These are phyloP conservation scores for Agrochola macilenta DNA, from an alignment of 2,888 invertebrate genomes.

Conservation along the genomic window DNA sequence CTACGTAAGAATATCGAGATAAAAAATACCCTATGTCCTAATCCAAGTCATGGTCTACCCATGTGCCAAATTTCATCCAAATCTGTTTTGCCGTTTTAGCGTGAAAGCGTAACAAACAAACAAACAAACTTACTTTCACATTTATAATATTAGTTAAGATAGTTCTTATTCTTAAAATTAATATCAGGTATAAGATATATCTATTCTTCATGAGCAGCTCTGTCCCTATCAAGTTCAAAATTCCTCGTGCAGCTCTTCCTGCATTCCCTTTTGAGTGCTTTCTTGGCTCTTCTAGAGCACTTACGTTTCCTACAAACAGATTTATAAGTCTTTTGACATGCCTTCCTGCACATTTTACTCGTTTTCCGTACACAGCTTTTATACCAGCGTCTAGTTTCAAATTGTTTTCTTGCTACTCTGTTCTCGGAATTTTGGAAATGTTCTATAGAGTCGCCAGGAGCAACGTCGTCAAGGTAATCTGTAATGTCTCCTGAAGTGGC, in stretches of 20 bases:
- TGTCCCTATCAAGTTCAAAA: constrained; percentile 37
- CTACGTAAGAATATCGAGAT: no score
- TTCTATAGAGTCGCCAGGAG: neutral
- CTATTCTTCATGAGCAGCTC: constrained; percentile 35
- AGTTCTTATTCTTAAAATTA: neutral
- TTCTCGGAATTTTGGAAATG: constrained; percentile 1
- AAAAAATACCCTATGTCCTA: no score
- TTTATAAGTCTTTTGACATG: constrained; percentile 48
- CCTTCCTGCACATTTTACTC: constrained; percentile 32
- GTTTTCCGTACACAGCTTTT: constrained; percentile 32
- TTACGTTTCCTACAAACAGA: constrained; percentile 36
- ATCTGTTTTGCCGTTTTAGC: no score
- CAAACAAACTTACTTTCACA: no score
- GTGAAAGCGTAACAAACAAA: no score
- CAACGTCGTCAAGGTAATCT: neutral
- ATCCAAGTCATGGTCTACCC: no score
- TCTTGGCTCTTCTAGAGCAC: constrained; percentile 42
- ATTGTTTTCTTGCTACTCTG: neutral
- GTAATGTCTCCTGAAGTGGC: neutral
- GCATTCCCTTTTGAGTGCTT: constrained; percentile 44
- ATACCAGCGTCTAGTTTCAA: constrained; percentile 36
- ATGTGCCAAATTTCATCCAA: no score
- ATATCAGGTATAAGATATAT: neutral
- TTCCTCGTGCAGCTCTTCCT: constrained; percentile 35
- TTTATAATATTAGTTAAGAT: no score